Conservation (phyloP, 2,888 invertebrate genomes). For the Synanthedon tipuliformis region DNA sequence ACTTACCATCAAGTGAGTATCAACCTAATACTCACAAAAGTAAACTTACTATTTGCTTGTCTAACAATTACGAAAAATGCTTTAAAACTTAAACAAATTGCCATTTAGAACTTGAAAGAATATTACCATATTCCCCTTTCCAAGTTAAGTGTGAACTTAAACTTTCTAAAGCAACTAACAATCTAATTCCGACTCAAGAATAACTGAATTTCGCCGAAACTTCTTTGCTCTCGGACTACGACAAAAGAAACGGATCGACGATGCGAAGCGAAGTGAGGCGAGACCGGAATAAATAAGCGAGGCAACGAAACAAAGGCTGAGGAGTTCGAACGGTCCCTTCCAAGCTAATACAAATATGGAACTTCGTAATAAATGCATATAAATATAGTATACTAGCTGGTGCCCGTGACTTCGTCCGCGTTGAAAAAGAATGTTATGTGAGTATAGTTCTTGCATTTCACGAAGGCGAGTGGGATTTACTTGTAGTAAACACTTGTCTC, state of each 20-base stretch:
- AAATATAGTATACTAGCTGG: too few relatives aligned
- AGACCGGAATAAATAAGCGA: constrained; percentile 40
- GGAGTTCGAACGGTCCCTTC: background rate
- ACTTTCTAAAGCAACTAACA: background rate
- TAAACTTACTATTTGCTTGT: too few relatives aligned
- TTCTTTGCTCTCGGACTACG: constrained; percentile 14
- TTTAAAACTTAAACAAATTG: too few relatives aligned
- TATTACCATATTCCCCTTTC: background rate
- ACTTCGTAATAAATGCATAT: background rate
- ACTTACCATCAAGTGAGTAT: too few relatives aligned
- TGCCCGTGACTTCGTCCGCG: too few relatives aligned
- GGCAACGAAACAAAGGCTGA: constrained; percentile 25
- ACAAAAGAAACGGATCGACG: constrained; percentile 3
- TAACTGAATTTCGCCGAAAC: constrained; percentile 14
- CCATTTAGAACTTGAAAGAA: too few relatives aligned
- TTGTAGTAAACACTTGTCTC: too few relatives aligned
- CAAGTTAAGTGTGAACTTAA: background rate
- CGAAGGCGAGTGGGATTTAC: too few relatives aligned
- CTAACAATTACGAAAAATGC: too few relatives aligned
- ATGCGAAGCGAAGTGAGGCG: constrained; percentile 19
- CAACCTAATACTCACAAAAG: too few relatives aligned
- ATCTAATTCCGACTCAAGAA: background rate
- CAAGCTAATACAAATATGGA: background rate
- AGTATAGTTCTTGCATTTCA: too few relatives aligned
- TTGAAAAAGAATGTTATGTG: too few relatives aligned